Evolutionary conservation across 2,888 invertebrate species (phyloP).

Genomic region (Andrena haemorrhoa): DNA sequence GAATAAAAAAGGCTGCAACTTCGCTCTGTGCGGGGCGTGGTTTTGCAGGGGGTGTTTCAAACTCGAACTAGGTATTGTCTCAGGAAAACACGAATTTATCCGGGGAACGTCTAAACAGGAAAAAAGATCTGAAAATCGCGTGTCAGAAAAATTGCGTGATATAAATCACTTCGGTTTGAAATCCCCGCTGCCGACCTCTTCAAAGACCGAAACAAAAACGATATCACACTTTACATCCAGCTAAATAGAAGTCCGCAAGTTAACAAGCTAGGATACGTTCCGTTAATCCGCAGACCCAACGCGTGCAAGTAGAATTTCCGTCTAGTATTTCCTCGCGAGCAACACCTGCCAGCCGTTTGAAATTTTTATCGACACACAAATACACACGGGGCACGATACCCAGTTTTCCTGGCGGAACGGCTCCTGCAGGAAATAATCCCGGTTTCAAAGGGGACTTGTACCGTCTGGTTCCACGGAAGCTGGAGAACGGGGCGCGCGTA

Average conservation of each 20-base stretch:
- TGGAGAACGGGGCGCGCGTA: neutral
- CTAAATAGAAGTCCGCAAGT: neutral
- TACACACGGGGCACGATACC: slow-evolving; percentile 16
- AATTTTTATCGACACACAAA: slow-evolving; percentile 18
- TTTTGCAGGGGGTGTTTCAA: slow-evolving; percentile 1
- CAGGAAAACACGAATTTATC: neutral
- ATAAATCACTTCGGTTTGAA: too few species aligned
- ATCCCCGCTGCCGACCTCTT: too few species aligned
- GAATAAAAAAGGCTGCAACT: slow-evolving; percentile 24
- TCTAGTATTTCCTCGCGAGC: neutral
- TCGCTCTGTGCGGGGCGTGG: neutral
- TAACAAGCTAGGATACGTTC: neutral
- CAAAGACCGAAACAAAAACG: too few species aligned
- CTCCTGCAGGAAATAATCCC: slow-evolving; percentile 30
- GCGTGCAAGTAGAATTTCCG: too few species aligned
- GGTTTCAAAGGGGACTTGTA: slow-evolving; percentile 16
- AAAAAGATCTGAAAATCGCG: too few species aligned
- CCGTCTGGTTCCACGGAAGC: slow-evolving; percentile 29
- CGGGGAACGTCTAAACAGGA: too few species aligned
- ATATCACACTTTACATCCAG: too few species aligned
- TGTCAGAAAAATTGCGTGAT: too few species aligned
- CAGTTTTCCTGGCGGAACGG: slow-evolving; percentile 13
- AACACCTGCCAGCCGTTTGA: slow-evolving; percentile 3
- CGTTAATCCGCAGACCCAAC: too few species aligned
- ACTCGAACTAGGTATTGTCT: neutral